Base-by-base conservation (phyloP, 2,888 invertebrate species). In the Vesta saturnalis region DNA sequence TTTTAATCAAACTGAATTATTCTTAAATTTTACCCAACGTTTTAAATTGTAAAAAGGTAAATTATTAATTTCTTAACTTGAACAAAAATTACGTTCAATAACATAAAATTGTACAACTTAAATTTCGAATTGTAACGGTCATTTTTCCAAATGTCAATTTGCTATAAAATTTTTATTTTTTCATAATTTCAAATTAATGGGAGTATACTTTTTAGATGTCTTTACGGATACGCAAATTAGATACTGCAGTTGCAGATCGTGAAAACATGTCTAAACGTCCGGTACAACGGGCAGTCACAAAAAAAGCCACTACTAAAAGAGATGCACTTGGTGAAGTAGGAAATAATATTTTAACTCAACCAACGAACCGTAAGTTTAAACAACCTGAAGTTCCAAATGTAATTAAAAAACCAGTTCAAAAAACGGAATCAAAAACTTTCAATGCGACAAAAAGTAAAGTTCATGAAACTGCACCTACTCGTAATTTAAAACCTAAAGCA, bases 241-340 rank as follows among this genome's bases (percentile, higher is more conserved):
- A 61, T 54, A 22, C 47, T 66, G 18, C 39, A 2, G 23, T 46
- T 16, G 15, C 47, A 16, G 70, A 73, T 58, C 72, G 72, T 61
- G 76, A 78, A 72, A 78, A 79, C 64, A 43, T 71, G 15, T 73
- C 66, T 35, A 66, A 14, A 54, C 58, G 59, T 62, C 66, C 39
- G 67, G 76, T 64, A 22, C 74, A 69, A 65, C 62, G 35, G 21
- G 54, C 52, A 15, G 49, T 73, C 63, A 72, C 72, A 23, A 39
- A 54, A 49, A 72, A 66, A 57, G 60, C 60, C 14, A 16, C 54
- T 52, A 55, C 61, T 15, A 73, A 73, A 57, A 73, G 81, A 69
- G 69, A 77, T 14, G 80, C 79, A 12, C 69, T 81, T 23, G 76
- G 77, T 18, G 80, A 80, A 55, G 63, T 80, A 8, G 74, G 77